Percentiles rank a stretch among this genome's conserved stretches.
phyloP scores from a whole-genome alignment of 1,140 invertebrate genomes.

The Hyles euphorbiae region DNA sequence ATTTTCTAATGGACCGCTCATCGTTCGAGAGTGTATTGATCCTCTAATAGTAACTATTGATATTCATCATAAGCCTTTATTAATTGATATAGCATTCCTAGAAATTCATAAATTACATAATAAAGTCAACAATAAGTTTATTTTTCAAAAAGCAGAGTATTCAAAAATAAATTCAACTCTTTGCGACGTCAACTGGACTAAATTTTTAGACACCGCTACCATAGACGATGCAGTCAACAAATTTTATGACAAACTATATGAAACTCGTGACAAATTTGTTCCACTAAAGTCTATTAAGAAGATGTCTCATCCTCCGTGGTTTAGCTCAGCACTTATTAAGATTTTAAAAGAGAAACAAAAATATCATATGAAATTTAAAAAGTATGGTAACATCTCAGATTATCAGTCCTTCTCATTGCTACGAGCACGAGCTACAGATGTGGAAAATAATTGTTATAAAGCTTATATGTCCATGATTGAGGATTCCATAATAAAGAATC shows the following conservation, averaged over 20 bases:
- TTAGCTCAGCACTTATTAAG: no score
- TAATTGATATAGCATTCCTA: background rate
- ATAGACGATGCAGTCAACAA: background rate
- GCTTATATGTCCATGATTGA: no score
- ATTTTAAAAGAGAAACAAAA: no score
- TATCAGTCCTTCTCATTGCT: no score
- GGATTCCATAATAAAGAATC: no score
- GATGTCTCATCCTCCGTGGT: no score
- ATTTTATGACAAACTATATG: conserved; percentile 10
- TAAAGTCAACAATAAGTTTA: background rate
- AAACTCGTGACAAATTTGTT: no score
- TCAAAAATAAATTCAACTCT: background rate
- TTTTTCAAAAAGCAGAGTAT: conserved; percentile 4
- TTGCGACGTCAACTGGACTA: conserved; percentile 2
- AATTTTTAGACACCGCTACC: background rate
- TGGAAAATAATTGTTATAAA: no score
- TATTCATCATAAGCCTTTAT: background rate
- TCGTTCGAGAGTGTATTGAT: conserved; percentile 4
- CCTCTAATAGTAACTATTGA: conserved; percentile 6
- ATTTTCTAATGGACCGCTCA: background rate
- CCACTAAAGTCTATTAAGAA: no score
- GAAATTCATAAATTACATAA: conserved; percentile 1
- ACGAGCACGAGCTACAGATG: no score
- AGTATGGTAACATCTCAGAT: no score
- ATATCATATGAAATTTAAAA: no score